Evolutionary conservation across 2,888 invertebrate genomes (phyloP), one percentile per base, ranked within the genome.

Genomic region (Chrysolina oricalcia): DNA sequence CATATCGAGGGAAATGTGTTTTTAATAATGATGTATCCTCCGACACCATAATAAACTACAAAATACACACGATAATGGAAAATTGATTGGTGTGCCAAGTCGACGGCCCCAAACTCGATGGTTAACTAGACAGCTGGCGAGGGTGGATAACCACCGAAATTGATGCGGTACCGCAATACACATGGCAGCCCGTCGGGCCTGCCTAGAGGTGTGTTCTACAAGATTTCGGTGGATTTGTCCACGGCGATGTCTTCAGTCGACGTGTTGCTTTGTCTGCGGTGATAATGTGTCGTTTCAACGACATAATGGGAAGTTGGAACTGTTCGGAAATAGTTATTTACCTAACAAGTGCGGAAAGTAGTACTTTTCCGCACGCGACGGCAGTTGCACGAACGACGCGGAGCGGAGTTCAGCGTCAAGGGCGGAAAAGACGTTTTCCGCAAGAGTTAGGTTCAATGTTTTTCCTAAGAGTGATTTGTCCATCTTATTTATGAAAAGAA

Each of bases 21-120:
- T 87, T 86, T 86, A 87, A 87, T 87, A 86, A 85, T 85, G 85
- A 85, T 83, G 81, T 83, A 83, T 83, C 81, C 59, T 80, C 78
- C 83, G 81, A 81, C 84, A 84, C 78, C 84, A 80, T 84, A 85
- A 86, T 83, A 82, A 84, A 83, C 71, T 74, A 67, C 76, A 77
- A 80, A 74, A 78, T 76, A 75, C 72, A 71, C 73, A 70, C 80
- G 80, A 78, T 86, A 87, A 87, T 87, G 86, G 83, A 81, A 83
- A 87, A 86, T 87, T 86, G 87, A 87, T 87, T 87, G 86, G 85
- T 78, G 74, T 70, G 72, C 81, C 71, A 75, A 80, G 78, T 79
- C 70, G 75, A 71, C 76, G 76, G 75, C 71, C 68, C 73, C 48
- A 67, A 74, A 67, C 67, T 76, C 66, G 71, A 74, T 74, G 64